A percentile compares a stretch with the other conserved stretches of the same genome.
Evolutionary conservation across 2,113 vertebrate species (phyloP).

Genomic region (western clawed frog (Xenopus tropicalis)): UCB_Xtro_10.0 CM004451.2:61786001-61786500

Average conservation of each 20-base stretch:
- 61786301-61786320: no score
- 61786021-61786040: slow-evolving; percentile 23
- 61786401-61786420: no score
- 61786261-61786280: background rate
- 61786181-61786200: slow-evolving; percentile 48
- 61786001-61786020: slow-evolving; percentile 37
- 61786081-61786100: background rate
- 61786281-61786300: no score
- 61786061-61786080: background rate
- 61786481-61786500: no score
- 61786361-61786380: no score
- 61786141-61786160: slow-evolving; percentile 28
- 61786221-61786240: background rate
- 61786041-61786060: slow-evolving; percentile 16
- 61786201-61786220: background rate
- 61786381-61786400: no score
- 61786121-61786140: background rate
- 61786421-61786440: no score
- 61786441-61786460: no score
- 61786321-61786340: no score
- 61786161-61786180: slow-evolving; percentile 57
- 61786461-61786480: no score
- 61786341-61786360: no score
- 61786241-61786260: background rate
- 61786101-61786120: background rate